Conservation (phyloP, 2,113 vertebrate genomes). For the Crotalus helleri region DNA sequence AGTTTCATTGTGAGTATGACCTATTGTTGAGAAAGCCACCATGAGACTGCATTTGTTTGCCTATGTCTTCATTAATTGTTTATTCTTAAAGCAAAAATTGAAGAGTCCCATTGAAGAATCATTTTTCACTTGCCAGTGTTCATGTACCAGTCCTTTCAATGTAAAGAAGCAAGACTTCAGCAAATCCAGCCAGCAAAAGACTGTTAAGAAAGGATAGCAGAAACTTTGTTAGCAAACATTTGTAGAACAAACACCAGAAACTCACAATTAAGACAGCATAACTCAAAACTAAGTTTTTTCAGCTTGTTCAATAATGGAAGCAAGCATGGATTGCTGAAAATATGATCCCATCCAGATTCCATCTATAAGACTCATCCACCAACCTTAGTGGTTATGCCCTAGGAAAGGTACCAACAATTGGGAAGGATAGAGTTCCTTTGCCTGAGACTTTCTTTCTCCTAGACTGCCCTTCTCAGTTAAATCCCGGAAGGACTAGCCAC, state of each 20-base stretch:
- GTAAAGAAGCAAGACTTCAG: constrained; percentile 83
- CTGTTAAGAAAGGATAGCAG: constrained; percentile 69
- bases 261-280: neutral
- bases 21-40: neutral
- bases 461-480: neutral
- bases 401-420: neutral
- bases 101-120: neutral
- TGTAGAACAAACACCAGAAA: neutral
- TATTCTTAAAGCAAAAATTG: neutral
- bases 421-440: neutral
- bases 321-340: neutral
- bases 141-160: constrained; percentile 70
- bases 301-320: constrained; percentile 16
- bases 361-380: neutral
- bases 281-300: neutral
- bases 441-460: neutral
- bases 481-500: neutral
- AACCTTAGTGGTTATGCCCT: neutral
- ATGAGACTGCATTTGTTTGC: constrained; percentile 10
- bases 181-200: constrained; percentile 76
- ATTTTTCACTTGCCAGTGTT: constrained; percentile 28
- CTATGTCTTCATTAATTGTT: constrained; percentile 22
- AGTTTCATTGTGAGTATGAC: neutral
- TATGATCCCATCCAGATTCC: neutral
- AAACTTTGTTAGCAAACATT: constrained; percentile 32